These are phyloP conservation scores for Sebastiscus tertius DNA, from an alignment of 2,797 vertebrate genomes.

Conservation along the genomic window DNA sequence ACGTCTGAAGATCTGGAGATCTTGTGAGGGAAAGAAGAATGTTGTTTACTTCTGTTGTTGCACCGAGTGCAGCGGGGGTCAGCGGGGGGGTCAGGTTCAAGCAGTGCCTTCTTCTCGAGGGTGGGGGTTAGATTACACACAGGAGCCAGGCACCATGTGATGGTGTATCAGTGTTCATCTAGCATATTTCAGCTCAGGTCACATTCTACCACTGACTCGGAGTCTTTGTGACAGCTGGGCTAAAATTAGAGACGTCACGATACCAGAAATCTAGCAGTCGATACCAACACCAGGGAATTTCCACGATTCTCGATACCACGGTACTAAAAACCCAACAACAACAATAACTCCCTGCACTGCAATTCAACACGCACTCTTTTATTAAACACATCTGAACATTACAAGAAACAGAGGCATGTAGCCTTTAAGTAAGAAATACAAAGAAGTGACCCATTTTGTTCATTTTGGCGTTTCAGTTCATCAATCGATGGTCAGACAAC, in stretches of 20 bases:
- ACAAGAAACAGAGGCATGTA: too few species aligned
- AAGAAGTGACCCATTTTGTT: too few species aligned
- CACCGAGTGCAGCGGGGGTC: background rate
- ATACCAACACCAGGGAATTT: too few species aligned
- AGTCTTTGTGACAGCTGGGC: background rate
- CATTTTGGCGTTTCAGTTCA: rapidly evolving
- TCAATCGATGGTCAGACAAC: too few species aligned
- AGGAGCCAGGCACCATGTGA: slow-evolving; percentile 81
- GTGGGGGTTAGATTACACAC: slow-evolving; percentile 67
- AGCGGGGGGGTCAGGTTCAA: slow-evolving; percentile 23
- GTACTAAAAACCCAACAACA: too few species aligned
- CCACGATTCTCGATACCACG: too few species aligned
- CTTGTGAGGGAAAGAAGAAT: background rate
- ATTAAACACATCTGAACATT: too few species aligned
- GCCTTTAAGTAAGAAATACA: too few species aligned
- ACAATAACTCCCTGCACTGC: too few species aligned
- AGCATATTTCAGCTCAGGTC: slow-evolving; percentile 71
- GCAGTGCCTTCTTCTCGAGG: slow-evolving; percentile 43
- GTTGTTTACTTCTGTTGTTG: slow-evolving; percentile 71
- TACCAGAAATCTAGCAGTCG: too few species aligned
- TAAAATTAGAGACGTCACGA: background rate
- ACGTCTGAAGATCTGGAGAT: background rate
- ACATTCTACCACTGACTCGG: slow-evolving; percentile 47
- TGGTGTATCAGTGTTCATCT: slow-evolving; percentile 73
- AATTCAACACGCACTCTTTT: too few species aligned